A percentile compares a stretch with the other conserved stretches of the same genome.
Evolutionary conservation across 2,888 invertebrate species (phyloP).

Genomic region (Alloscopus bannaensis): DNA sequence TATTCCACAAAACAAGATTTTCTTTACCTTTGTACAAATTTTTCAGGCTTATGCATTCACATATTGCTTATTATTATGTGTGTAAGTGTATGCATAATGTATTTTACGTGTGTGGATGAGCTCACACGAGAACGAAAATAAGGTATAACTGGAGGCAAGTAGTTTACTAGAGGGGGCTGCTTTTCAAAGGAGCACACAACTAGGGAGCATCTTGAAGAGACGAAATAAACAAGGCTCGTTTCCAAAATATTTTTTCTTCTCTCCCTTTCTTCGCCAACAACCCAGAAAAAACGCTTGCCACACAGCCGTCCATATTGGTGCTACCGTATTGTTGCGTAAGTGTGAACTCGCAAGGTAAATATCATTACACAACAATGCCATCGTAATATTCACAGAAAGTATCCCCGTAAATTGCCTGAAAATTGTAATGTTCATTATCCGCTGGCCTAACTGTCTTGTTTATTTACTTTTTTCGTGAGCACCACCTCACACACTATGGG

Average conservation of each 20-base stretch:
- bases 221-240: not conserved
- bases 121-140: no score
- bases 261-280: no score
- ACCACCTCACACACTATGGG: no score
- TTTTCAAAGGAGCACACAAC: not conserved
- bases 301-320: not conserved
- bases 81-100: no score
- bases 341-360: conserved; percentile 43
- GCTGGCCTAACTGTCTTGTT: not conserved
- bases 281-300: no score
- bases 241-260: conserved; percentile 12
- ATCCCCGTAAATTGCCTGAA: not conserved
- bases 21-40: conserved; percentile 29
- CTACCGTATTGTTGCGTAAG: conserved; percentile 33
- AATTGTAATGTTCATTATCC: not conserved
- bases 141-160: conserved; percentile 46
- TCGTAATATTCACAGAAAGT: not conserved
- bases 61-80: no score
- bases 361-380: conserved; percentile 28
- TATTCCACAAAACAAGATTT: conserved; percentile 56
- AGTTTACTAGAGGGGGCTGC: not conserved
- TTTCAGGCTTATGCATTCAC: no score
- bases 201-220: conserved; percentile 1
- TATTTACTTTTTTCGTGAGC: not conserved
- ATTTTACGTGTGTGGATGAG: no score